These are phyloP conservation scores for Myopa tessellatipennis DNA, from an alignment of 2,888 invertebrate genomes.

Conservation along the genomic window DNA sequence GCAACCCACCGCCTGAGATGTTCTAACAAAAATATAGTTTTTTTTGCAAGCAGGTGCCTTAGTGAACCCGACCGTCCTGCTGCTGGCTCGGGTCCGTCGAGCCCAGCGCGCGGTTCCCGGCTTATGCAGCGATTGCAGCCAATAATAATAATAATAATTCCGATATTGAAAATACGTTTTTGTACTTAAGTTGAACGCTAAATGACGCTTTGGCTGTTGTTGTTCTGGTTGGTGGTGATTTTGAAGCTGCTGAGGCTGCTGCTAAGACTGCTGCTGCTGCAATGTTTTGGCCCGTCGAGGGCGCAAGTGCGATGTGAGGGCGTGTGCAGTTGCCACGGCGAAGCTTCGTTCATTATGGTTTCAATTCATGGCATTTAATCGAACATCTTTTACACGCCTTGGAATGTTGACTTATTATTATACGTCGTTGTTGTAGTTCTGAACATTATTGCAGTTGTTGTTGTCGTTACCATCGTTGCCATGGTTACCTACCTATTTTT, in stretches of 20 bases:
- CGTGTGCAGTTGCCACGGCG: slow-evolving; percentile 24
- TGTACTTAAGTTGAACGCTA: slow-evolving; percentile 64
- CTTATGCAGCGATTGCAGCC: slow-evolving; percentile 57
- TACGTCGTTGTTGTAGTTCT: slow-evolving; percentile 10
- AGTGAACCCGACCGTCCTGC: not conserved
- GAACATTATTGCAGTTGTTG: slow-evolving; percentile 19
- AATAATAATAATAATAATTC: slow-evolving; percentile 65
- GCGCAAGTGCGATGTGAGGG: slow-evolving; percentile 35
- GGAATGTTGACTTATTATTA: slow-evolving; percentile 59
- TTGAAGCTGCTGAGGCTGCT: not conserved
- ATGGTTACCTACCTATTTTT: slow-evolving; percentile 21
- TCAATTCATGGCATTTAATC: slow-evolving; percentile 64
- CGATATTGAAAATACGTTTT: slow-evolving; percentile 66
- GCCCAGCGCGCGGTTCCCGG: slow-evolving; percentile 22
- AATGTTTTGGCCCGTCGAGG: slow-evolving; percentile 4
- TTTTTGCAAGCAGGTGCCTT: slow-evolving; percentile 36
- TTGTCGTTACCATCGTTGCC: not conserved
- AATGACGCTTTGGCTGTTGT: slow-evolving; percentile 52
- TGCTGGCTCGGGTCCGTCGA: slow-evolving; percentile 13
- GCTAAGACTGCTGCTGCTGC: not conserved
- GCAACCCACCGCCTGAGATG: not conserved
- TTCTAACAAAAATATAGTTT: slow-evolving; percentile 9
- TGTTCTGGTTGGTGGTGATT: slow-evolving; percentile 5
- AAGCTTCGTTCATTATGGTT: slow-evolving; percentile 25
- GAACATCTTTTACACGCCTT: slow-evolving; percentile 68